Conservation (phyloP, 2,888 invertebrate species). For the Podabrus alpinus region DNA sequence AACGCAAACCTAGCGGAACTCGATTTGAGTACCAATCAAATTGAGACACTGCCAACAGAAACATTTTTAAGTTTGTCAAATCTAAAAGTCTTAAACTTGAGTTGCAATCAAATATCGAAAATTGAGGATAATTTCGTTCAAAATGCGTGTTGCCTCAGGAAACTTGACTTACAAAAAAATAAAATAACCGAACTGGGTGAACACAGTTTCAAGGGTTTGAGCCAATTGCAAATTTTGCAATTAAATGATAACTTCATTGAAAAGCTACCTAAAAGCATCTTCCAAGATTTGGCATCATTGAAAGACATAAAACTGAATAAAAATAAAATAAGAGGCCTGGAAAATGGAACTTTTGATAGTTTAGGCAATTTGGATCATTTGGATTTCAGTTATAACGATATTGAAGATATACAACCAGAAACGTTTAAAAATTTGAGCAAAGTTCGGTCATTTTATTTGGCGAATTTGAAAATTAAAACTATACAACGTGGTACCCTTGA, state of each 20-base stretch:
- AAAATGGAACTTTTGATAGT: constrained; percentile 29
- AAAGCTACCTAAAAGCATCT: not conserved
- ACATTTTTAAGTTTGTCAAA: not conserved
- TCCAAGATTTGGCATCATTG: constrained; percentile 1
- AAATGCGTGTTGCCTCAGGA: constrained; percentile 25
- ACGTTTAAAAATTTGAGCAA: constrained; percentile 26
- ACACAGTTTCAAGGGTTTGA: constrained; percentile 20
- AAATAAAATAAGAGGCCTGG: constrained; percentile 23
- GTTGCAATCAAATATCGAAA: constrained; percentile 15
- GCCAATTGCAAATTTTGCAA: constrained; percentile 26
- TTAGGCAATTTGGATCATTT: constrained; percentile 30
- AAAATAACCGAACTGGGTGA: constrained; percentile 14
- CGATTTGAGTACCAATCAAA: not conserved
- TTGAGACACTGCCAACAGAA: not conserved
- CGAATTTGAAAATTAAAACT: not conserved
- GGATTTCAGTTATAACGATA: constrained; percentile 35
- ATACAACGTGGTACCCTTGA: not conserved
- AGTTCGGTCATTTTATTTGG: constrained; percentile 32
- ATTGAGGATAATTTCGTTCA: constrained; percentile 30
- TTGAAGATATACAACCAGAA: constrained; percentile 23
- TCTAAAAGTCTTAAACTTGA: not conserved
- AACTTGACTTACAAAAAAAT: constrained; percentile 35
- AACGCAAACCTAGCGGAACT: not conserved
- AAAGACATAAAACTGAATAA: not conserved
- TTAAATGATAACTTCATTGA: constrained; percentile 30